Percentiles rank a stretch among this genome's conserved stretches.
Evolutionary conservation across 2,113 vertebrate genomes (phyloP).

Genomic region (Cyanistes caeruleus): DNA sequence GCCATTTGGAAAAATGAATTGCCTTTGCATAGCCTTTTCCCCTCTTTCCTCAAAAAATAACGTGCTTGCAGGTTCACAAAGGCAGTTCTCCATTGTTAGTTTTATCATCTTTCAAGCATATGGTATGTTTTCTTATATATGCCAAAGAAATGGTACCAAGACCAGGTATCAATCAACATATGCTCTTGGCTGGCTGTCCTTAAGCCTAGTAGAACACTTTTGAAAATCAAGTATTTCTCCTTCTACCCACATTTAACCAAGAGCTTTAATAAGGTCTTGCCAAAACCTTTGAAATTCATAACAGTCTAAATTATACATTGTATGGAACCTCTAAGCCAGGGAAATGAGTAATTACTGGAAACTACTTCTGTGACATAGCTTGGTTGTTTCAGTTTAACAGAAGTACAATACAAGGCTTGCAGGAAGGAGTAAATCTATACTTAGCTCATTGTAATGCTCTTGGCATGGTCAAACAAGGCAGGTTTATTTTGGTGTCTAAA

Average conservation of each 20-base stretch:
- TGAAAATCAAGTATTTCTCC: not conserved
- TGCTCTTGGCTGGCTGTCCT: not conserved
- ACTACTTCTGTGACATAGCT: constrained; percentile 6
- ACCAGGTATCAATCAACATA: not conserved
- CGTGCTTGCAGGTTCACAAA: not conserved
- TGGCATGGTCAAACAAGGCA: not conserved
- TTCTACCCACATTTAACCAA: not conserved
- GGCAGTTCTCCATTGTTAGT: constrained; percentile 28
- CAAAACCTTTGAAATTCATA: constrained; percentile 1
- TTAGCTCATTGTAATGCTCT: constrained; percentile 40
- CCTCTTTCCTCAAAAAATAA: not conserved
- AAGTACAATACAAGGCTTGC: constrained; percentile 21
- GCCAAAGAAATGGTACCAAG: constrained; percentile 7
- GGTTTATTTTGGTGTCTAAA: constrained; percentile 21
- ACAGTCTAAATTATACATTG: constrained; percentile 14
- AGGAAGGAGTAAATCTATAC: not conserved
- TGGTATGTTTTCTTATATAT: not conserved
- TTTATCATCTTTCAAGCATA: constrained; percentile 56
- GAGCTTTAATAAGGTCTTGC: constrained; percentile 35
- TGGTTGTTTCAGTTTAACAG: constrained; percentile 21
- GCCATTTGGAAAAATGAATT: constrained; percentile 36
- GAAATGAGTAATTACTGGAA: constrained; percentile 52
- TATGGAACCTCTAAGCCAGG: not conserved
- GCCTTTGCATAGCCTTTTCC: not conserved
- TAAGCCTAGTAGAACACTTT: not conserved